phyloP scores from a whole-genome alignment of 2,797 vertebrate species.

The Mustela erminea region DNA sequence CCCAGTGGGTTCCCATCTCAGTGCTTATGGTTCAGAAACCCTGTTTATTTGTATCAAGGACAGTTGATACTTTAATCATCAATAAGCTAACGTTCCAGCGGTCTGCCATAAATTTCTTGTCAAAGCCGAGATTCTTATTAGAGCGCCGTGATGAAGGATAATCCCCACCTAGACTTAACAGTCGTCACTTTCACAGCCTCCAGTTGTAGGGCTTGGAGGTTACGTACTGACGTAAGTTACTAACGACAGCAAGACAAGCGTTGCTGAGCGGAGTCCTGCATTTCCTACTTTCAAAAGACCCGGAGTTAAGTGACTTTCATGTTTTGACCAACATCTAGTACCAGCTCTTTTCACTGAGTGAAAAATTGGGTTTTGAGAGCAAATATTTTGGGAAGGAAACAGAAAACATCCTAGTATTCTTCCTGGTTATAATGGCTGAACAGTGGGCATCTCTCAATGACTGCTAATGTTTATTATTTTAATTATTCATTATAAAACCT shows the following conservation, averaged over 20 bases:
- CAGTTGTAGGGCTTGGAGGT: background rate
- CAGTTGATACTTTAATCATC: conserved; percentile 81
- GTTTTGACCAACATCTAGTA: conserved; percentile 43
- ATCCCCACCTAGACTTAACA: background rate
- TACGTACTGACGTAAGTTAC: background rate
- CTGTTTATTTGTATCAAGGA: conserved; percentile 79
- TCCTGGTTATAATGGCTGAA: background rate
- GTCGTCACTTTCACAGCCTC: background rate
- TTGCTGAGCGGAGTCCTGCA: background rate
- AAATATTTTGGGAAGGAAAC: conserved; percentile 60
- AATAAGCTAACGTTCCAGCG: conserved; percentile 65
- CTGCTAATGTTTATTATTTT: conserved; percentile 7
- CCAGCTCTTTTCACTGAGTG: background rate
- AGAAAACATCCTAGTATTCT: background rate
- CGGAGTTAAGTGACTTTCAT: background rate
- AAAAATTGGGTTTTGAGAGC: conserved; percentile 46
- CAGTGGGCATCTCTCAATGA: background rate
- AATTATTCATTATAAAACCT: conserved; percentile 52
- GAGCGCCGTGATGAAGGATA: conserved; percentile 36
- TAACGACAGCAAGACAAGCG: background rate
- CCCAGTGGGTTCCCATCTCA: background rate
- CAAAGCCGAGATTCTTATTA: conserved; percentile 72
- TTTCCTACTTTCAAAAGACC: background rate
- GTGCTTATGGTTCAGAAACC: conserved; percentile 70
- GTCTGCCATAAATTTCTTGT: conserved; percentile 78